Conservation (phyloP, 2,888 invertebrate species). For the Lordiphosa fenestrarum region DNA sequence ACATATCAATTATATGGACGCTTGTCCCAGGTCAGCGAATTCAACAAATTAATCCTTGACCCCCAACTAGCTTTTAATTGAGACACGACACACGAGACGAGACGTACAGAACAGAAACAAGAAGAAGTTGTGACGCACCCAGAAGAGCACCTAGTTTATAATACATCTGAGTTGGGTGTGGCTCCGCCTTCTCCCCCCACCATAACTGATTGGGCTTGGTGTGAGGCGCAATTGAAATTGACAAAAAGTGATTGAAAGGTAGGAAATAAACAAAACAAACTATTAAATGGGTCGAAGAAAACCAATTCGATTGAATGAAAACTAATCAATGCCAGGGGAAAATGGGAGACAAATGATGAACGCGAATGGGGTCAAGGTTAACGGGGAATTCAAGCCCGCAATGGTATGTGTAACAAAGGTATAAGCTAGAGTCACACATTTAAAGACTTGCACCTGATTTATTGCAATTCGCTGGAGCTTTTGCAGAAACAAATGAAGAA, state of each 20-base stretch:
- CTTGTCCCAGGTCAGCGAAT: too few species aligned
- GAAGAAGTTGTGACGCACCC: constrained; percentile 46
- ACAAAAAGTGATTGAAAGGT: constrained; percentile 56
- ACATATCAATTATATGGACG: constrained; percentile 11
- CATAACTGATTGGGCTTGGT: constrained; percentile 39
- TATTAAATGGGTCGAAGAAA: constrained; percentile 6
- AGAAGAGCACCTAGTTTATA: constrained; percentile 23
- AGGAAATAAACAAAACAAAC: constrained; percentile 21
- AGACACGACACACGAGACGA: constrained; percentile 33
- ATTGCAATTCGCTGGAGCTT: too few species aligned
- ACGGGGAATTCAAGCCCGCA: neutral
- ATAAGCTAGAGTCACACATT: too few species aligned
- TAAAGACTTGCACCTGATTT: too few species aligned
- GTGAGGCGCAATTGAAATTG: constrained; percentile 46
- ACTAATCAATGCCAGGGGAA: constrained; percentile 13
- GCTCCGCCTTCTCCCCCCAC: neutral
- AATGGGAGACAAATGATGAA: constrained; percentile 9
- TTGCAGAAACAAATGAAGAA: too few species aligned
- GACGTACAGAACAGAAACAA: neutral
- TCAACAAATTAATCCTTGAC: constrained; percentile 73
- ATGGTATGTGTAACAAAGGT: too few species aligned
- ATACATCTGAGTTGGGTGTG: constrained; percentile 20
- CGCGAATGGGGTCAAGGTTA: constrained; percentile 5
- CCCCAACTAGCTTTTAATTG: constrained; percentile 59
- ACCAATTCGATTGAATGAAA: constrained; percentile 20